Conservation (phyloP, 2,888 invertebrate species). For the Autographa gamma region DNA sequence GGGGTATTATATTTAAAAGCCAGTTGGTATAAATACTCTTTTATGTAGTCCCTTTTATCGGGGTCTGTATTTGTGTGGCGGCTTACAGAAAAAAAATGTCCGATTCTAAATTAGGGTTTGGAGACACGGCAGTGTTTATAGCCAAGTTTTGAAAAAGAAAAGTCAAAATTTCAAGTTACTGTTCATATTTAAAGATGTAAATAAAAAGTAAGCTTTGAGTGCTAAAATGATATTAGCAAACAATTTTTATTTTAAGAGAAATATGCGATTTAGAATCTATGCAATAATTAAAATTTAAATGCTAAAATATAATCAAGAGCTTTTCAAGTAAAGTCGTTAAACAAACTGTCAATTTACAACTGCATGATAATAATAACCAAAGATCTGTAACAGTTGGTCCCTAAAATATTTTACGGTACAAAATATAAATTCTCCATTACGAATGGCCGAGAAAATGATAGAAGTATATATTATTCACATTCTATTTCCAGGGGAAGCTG, state of each 20-base stretch:
- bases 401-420: conserved; percentile 22
- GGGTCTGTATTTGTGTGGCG: neutral
- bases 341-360: conserved; percentile 12
- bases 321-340: neutral
- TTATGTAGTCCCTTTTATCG: neutral
- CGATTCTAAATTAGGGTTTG: neutral
- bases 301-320: neutral
- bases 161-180: neutral
- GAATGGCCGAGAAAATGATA: conserved; percentile 30
- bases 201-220: too few relatives aligned
- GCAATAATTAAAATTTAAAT: too few relatives aligned
- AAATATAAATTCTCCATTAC: conserved; percentile 28
- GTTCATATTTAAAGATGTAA: too few relatives aligned
- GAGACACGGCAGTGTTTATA: neutral
- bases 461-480: conserved; percentile 46
- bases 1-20: neutral
- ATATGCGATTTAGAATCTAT: too few relatives aligned
- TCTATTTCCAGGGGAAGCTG: conserved; percentile 32
- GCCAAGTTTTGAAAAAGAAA: neutral
- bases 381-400: conserved; percentile 34
- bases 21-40: neutral
- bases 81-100: neutral
- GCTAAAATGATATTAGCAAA: too few relatives aligned
- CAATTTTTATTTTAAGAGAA: too few relatives aligned
- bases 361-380: conserved; percentile 3